Percentiles rank a stretch among this genome's conserved stretches.
Evolutionary conservation across 2,797 vertebrate species (phyloP).

Genomic region (Stomatorhinus walkeri): DNA sequence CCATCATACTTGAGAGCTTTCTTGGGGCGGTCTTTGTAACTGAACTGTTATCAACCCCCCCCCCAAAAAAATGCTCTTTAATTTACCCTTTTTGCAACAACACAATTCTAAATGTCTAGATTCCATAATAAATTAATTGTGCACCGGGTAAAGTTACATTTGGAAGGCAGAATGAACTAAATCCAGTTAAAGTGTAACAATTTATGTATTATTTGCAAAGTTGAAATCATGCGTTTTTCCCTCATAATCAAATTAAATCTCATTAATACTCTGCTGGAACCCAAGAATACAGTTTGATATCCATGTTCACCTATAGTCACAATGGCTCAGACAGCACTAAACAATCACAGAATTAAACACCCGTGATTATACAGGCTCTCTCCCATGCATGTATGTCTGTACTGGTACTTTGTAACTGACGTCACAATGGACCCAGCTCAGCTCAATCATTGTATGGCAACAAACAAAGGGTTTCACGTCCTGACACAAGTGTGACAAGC

Average conservation of each 20-base stretch:
- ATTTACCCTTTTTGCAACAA: background rate
- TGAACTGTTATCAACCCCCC: background rate
- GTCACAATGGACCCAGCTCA: background rate
- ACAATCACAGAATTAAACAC: background rate
- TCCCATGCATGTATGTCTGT: background rate
- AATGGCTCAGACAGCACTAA: background rate
- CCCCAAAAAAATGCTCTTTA: background rate
- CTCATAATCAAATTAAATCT: background rate
- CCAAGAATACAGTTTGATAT: background rate
- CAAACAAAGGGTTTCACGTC: constrained; percentile 2
- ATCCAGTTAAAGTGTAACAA: background rate
- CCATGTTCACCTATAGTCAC: background rate
- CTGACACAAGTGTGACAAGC: background rate
- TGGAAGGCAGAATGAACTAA: background rate
- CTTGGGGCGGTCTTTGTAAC: background rate
- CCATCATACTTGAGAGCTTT: background rate
- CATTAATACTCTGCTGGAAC: background rate
- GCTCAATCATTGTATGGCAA: background rate
- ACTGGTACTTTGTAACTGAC: background rate
- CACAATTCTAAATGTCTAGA: background rate
- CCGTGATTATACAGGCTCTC: background rate
- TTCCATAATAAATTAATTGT: background rate
- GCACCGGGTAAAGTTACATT: background rate
- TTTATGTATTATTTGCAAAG: background rate
- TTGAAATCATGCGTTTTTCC: background rate